Evolutionary conservation across 2,888 invertebrate species (phyloP).

Genomic region (Hirudinaria manillensis): DNA sequence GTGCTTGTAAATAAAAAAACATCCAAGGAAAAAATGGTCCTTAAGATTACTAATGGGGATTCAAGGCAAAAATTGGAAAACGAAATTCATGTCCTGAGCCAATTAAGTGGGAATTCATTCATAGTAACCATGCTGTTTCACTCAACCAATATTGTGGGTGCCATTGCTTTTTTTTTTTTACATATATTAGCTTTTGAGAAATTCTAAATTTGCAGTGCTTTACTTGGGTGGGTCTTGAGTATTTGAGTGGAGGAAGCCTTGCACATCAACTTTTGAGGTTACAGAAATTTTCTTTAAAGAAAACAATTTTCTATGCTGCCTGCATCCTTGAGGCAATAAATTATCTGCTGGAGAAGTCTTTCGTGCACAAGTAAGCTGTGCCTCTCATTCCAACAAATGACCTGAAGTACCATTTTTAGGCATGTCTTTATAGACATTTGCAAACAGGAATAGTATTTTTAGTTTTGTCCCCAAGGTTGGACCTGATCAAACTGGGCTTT

Average conservation of each 20-base stretch:
- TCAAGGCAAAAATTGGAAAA: background rate
- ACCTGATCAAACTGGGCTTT: no score
- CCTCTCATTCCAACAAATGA: no score
- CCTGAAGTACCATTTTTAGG: no score
- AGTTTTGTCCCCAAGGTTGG: no score
- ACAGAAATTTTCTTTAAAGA: background rate
- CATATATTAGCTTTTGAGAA: no score
- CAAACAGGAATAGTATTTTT: no score
- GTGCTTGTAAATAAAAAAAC: background rate
- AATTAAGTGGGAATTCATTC: no score
- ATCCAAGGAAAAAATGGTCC: background rate
- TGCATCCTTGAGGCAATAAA: constrained; percentile 4
- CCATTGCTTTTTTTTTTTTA: no score
- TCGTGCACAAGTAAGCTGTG: background rate
- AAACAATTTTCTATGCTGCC: constrained; percentile 4
- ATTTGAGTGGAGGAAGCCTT: constrained; percentile 10
- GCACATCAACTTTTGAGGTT: background rate
- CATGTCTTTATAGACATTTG: no score
- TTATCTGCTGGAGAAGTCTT: background rate
- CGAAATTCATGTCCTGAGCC: background rate
- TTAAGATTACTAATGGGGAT: background rate
- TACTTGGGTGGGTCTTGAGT: background rate
- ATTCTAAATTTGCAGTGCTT: background rate
- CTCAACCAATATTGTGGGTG: no score
- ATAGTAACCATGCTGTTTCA: no score